A percentile compares a stretch with the other conserved stretches of the same genome.
phyloP scores from a whole-genome alignment of 2,797 vertebrate species.

The Chaunax sp. region DNA sequence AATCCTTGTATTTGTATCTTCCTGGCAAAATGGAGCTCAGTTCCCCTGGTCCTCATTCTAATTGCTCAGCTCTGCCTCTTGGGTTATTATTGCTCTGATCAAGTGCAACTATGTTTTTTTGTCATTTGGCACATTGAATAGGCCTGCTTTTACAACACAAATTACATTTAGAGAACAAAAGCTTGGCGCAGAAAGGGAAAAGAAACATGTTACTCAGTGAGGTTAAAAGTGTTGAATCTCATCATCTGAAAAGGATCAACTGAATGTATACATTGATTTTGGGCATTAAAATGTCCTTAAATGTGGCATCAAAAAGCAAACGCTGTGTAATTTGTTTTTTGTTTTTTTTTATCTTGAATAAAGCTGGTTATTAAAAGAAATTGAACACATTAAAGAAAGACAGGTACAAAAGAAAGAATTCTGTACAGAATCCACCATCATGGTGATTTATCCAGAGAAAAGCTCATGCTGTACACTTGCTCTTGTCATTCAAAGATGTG shows the following conservation, averaged over 20 bases:
- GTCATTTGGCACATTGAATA: constrained; percentile 32
- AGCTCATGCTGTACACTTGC: constrained; percentile 13
- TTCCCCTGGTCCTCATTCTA: constrained; percentile 39
- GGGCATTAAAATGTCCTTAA: no score
- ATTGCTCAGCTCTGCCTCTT: constrained; percentile 50
- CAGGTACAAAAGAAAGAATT: not conserved
- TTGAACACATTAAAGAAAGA: not conserved
- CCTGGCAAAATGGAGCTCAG: constrained; percentile 33
- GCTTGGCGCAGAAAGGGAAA: not conserved
- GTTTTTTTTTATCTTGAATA: not conserved
- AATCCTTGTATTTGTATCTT: constrained; percentile 41
- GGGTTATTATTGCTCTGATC: constrained; percentile 55
- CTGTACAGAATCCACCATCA: constrained; percentile 1
- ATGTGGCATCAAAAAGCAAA: no score
- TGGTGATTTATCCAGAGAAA: not conserved
- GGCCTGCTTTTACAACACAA: constrained; percentile 6
- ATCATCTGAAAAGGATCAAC: constrained; percentile 13
- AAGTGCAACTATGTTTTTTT: constrained; percentile 54
- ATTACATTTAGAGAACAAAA: constrained; percentile 11
- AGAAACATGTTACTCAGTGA: not conserved
- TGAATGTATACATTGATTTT: not conserved
- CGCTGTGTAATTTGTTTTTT: no score
- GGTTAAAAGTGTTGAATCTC: not conserved
- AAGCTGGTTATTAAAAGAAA: not conserved
- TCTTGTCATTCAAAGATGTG: constrained; percentile 40